phyloP scores from a whole-genome alignment of 1,140 invertebrate species.

The Drosophila rufa region DNA sequence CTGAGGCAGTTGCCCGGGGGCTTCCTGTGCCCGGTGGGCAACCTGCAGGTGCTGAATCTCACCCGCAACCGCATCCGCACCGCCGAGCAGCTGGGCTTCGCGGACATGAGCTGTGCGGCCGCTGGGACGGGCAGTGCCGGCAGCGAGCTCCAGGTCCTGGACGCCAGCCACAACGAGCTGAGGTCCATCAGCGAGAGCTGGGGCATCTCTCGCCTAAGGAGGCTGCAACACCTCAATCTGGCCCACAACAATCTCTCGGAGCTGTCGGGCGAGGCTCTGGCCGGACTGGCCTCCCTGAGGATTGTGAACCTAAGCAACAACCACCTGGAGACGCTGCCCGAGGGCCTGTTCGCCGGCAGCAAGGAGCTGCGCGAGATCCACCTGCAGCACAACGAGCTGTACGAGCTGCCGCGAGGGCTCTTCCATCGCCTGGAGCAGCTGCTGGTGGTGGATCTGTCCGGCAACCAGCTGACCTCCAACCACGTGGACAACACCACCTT shows the following conservation, averaged over 20 bases:
- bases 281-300: constrained; percentile 90
- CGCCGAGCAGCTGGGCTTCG: constrained; percentile 90
- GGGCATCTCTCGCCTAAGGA: constrained; percentile 89
- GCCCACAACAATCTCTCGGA: constrained; percentile 94
- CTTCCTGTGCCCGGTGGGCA: constrained; percentile 91
- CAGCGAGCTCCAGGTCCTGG: constrained; percentile 89
- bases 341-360: constrained; percentile 91
- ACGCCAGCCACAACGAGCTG: constrained; percentile 92
- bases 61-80: constrained; percentile 92
- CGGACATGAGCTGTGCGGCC: constrained; percentile 86
- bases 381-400: constrained; percentile 92
- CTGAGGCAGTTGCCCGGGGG: constrained; percentile 90
- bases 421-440: constrained; percentile 94
- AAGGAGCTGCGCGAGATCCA: constrained; percentile 93
- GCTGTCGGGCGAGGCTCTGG: constrained; percentile 91
- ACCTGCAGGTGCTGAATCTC: constrained; percentile 93
- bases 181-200: constrained; percentile 89
- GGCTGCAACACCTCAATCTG: constrained; percentile 91
- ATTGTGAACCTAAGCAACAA: constrained; percentile 95
- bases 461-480: constrained; percentile 93
- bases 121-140: constrained; percentile 86
- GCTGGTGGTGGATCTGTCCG: constrained; percentile 93
- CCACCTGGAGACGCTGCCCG: constrained; percentile 90
- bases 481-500: constrained; percentile 94
- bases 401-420: constrained; percentile 91